Base-by-base conservation (phyloP, 2,797 vertebrate genomes). In the Cygnus olor region DNA sequence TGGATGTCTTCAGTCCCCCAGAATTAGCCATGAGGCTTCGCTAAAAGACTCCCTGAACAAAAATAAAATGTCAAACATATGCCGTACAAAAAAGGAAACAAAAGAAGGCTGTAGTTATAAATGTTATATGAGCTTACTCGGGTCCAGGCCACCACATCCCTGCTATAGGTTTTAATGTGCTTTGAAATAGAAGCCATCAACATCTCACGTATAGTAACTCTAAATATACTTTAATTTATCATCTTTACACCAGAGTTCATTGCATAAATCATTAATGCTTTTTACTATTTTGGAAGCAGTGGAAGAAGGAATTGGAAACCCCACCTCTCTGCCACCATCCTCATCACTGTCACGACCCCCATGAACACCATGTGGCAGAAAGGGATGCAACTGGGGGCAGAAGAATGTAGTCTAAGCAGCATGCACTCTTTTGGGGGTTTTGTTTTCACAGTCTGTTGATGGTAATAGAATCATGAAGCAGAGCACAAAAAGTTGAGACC, bases 141-240 rank as follows among this genome's bases (percentile, higher is more conserved):
- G 63, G 72, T 80, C 85, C 44, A 9, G 64, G 69, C 83, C 94
- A 91, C 85, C 84, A 90, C 42, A 19, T 93, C 91, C 87, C 79
- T 70, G 60, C 66, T 89, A 40, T 56, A 86, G 70, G 74, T 92
- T 97, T 97, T 87, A 94, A 87, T 86, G 65, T 89, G 71, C 56
- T 96, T 93, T 95, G 96, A 97, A 98, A 98, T 97, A 97, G 96
- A 97, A 96, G 85, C 88, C 66, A 32, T 60, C 79, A 66, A 15
- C 51, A 82, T 85, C 88, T 96, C 91, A 87, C 78, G 74, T 85
- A 91, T 47, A 93, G 44, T 36, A 58, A 69, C 80, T 94, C 66
- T 94, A 97, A 95, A 96, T 91, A 93, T 72, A 95, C 70, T 80
- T 28, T 45, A 93, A 94, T 93, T 91, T 94, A 92, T 58, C 85